Base-by-base conservation (phyloP, 2,888 invertebrate species). In the Xestia sexstrigata region DNA sequence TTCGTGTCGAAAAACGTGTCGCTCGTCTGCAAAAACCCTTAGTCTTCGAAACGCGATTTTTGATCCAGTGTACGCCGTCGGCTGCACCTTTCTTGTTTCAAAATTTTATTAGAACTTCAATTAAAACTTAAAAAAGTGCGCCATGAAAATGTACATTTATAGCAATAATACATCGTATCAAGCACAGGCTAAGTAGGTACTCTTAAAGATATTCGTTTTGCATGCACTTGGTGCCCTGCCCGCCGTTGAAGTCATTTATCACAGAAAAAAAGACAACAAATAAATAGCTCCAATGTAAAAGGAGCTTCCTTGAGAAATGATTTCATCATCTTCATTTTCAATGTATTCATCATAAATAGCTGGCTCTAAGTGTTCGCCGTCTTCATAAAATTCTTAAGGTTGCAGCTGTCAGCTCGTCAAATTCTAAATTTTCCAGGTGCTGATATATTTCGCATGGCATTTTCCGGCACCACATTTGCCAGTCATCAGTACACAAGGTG, bases 191-290 rank as follows among this genome's bases (percentile, higher is more conserved):
- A 39, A 6, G 4, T 62, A 30, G 11, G 9, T 62, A n/a, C 17
- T 45, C 20, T 9, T 23, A 8, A 68, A 35, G 39, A 76, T 17
- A 52, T n/a, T 55, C 20, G 52, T 30, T 52, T 42, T 15, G 6
- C 23, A 62, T 42, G 39, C 47, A 47, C 47, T 39, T 70, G 4
- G 3, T 49, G 39, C 26, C 52, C 30, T n/a, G 20, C 39, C 30
- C n/a, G 42, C 20, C 9, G 74, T 74, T 39, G 26, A 26, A 58
- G 15, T 13, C 20, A 62, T 17, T 26, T 49, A 75, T 76, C 76
- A 75, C 42, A 30, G n/a, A 49, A 52, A 45, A 39, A 35, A 26
- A 17, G 0, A 26, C 23, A 35, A 45, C n/a, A 45, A 23, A 77
- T 2, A 17, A 52, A 77, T 23, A 11, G 45, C 45, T 74, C 45